Evolutionary conservation across 2,888 invertebrate genomes (phyloP).

Genomic region (Sturmia bella): DNA sequence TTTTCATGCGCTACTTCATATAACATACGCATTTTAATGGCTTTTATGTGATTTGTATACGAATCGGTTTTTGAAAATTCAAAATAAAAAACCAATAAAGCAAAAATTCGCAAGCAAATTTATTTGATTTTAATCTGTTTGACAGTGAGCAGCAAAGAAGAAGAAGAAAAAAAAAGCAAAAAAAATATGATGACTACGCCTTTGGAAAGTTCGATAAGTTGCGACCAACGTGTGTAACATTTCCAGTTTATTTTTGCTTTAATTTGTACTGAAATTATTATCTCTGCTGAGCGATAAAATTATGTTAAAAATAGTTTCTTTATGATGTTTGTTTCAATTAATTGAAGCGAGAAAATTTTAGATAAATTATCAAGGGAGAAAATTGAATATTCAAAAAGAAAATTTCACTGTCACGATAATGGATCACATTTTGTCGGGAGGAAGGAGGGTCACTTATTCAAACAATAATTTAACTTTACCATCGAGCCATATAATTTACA

Average conservation of each 20-base stretch:
- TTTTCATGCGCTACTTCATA: slow-evolving; percentile 47
- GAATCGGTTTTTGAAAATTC: slow-evolving; percentile 25
- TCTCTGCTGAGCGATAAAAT: slow-evolving; percentile 40
- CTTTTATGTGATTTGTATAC: slow-evolving; percentile 67
- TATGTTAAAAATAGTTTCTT: slow-evolving; percentile 7
- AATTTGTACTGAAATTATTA: slow-evolving; percentile 46
- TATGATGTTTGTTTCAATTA: slow-evolving; percentile 15
- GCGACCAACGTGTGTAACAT: not conserved
- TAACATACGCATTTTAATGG: slow-evolving; percentile 67
- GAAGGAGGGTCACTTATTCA: too few species aligned
- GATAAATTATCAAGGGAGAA: slow-evolving; percentile 31
- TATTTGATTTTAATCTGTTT: slow-evolving; percentile 60
- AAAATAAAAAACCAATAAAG: not conserved
- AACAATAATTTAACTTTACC: too few species aligned
- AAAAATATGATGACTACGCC: slow-evolving; percentile 47
- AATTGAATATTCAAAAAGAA: slow-evolving; percentile 10
- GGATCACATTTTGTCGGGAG: not conserved
- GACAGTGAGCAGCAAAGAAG: slow-evolving; percentile 47
- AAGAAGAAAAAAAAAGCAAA: too few species aligned
- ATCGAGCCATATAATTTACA: too few species aligned
- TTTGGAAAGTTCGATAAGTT: slow-evolving; percentile 55
- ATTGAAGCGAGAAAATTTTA: not conserved
- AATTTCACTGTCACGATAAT: slow-evolving; percentile 5
- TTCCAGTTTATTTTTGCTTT: slow-evolving; percentile 34
- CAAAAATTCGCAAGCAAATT: slow-evolving; percentile 25